phyloP scores from a whole-genome alignment of 2,888 invertebrate genomes.

The Caenorhabditis uteleia region DNA sequence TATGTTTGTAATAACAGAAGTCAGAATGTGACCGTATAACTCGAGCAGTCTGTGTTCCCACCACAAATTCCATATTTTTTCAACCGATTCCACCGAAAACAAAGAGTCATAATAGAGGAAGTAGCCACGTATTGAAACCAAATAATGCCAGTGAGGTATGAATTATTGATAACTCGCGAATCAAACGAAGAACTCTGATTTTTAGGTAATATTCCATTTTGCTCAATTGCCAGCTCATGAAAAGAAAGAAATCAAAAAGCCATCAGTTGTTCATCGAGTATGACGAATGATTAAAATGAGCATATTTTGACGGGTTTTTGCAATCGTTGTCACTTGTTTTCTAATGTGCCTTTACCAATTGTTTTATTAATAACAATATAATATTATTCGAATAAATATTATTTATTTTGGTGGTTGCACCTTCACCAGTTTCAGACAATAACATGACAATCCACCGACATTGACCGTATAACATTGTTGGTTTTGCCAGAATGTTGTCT shows the following conservation, averaged over 20 bases:
- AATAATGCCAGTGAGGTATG: conserved; percentile 30
- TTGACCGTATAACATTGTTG: conserved; percentile 16
- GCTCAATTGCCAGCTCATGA: conserved; percentile 25
- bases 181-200: neutral
- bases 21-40: conserved; percentile 39
- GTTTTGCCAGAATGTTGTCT: conserved; percentile 15
- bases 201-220: conserved; percentile 35
- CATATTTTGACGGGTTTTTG: no score
- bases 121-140: conserved; percentile 23
- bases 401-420: neutral
- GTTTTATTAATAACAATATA: neutral
- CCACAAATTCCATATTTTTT: conserved; percentile 39
- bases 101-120: conserved; percentile 11
- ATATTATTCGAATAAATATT: neutral
- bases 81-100: conserved; percentile 45
- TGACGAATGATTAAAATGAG: no score
- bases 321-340: neutral
- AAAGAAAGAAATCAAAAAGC: conserved; percentile 23
- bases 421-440: conserved; percentile 19
- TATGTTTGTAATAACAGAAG: conserved; percentile 21
- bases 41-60: conserved; percentile 40
- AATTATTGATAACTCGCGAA: neutral
- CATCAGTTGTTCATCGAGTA: conserved; percentile 30
- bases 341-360: conserved; percentile 2
- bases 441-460: conserved; percentile 25